phyloP scores from a whole-genome alignment of 2,113 vertebrate species.

The Emydura subglobosa region DNA sequence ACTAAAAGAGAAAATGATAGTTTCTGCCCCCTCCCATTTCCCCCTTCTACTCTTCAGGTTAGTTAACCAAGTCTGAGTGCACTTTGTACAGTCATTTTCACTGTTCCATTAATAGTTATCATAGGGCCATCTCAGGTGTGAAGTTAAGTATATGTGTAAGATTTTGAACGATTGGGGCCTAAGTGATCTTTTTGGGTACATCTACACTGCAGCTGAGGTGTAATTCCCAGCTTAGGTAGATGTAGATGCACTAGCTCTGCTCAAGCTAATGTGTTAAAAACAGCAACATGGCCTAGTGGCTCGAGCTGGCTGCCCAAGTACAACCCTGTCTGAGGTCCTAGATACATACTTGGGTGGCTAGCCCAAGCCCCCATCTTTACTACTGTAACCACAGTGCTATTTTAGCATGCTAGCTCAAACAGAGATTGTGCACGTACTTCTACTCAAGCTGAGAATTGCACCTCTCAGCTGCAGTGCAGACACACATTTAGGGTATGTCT shows the following conservation, averaged over 20 bases:
- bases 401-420: background rate
- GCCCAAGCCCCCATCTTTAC: background rate
- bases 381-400: background rate
- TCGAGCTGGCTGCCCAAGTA: background rate
- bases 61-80: background rate
- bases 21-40: background rate
- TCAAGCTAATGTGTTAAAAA: background rate
- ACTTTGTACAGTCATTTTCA: background rate
- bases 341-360: background rate
- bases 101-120: background rate
- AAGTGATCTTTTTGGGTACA: background rate
- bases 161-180: background rate
- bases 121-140: background rate
- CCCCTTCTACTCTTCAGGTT: background rate
- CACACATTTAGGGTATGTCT: background rate
- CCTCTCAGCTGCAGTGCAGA: background rate
- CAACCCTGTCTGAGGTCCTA: background rate
- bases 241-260: background rate
- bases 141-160: background rate
- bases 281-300: background rate
- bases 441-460: background rate
- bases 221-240: background rate
- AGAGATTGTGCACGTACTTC: background rate
- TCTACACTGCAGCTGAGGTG: background rate
- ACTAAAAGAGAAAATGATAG: background rate